Evolutionary conservation across 2,797 vertebrate species (phyloP).

Genomic region (Okamejei kenojei): DNA sequence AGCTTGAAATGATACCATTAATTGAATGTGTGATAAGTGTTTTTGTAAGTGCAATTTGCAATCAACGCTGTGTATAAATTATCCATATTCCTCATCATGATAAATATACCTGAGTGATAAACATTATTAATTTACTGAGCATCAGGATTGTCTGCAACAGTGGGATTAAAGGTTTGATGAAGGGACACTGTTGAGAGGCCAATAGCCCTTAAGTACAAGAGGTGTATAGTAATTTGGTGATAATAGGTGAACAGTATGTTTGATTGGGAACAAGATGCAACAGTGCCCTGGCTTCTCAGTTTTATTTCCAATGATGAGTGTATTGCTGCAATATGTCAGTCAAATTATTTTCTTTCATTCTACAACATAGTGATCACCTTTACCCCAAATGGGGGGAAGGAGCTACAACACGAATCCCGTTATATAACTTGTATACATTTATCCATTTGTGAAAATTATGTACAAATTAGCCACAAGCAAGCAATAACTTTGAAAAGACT

Average conservation of each 20-base stretch:
- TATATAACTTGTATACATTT: too few species aligned
- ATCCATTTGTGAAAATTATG: too few species aligned
- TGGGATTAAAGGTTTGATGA: constrained; percentile 33
- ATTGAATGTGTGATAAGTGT: constrained; percentile 78
- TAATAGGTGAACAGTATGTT: constrained; percentile 30
- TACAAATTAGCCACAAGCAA: too few species aligned
- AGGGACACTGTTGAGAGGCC: constrained; percentile 32
- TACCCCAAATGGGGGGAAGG: neutral
- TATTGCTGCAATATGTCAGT: constrained; percentile 34
- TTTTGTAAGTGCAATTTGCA: constrained; percentile 71
- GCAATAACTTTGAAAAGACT: too few species aligned
- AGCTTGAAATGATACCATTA: constrained; percentile 68
- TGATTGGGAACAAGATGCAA: constrained; percentile 20
- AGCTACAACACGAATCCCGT: neutral
- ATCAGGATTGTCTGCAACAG: constrained; percentile 54
- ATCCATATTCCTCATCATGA: constrained; percentile 67
- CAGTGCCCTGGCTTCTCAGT: neutral
- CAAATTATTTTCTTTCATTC: constrained; percentile 2
- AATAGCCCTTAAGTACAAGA: constrained; percentile 28
- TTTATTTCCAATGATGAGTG: constrained; percentile 14
- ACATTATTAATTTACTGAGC: constrained; percentile 64
- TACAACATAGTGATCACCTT: neutral
- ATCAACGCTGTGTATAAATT: constrained; percentile 72
- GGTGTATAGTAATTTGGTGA: constrained; percentile 15
- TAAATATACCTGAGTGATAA: constrained; percentile 73